Evolutionary conservation across 2,888 invertebrate species (phyloP).

Genomic region (Apomyelois bistriatella): DNA sequence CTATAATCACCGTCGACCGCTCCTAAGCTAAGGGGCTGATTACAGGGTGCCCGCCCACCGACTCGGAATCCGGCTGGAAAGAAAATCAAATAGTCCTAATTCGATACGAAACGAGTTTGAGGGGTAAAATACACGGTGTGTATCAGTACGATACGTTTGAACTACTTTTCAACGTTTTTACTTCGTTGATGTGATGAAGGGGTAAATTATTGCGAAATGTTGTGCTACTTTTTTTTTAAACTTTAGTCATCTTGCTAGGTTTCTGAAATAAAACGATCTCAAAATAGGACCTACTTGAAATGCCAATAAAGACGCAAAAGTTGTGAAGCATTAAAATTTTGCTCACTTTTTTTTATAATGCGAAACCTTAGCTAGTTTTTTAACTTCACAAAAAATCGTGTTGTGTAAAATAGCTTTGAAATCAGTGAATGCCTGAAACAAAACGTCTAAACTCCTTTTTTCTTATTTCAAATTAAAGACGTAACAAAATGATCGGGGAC

Average conservation of each 20-base stretch:
- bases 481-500: slow-evolving; percentile 28
- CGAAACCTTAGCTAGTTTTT: too few species aligned
- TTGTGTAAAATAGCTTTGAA: neutral
- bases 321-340: too few species aligned
- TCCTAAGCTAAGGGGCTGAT: slow-evolving; percentile 54
- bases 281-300: too few species aligned
- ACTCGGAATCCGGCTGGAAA: slow-evolving; percentile 44
- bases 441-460: slow-evolving; percentile 26
- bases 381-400: neutral
- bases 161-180: neutral
- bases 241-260: too few species aligned
- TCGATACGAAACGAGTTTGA: slow-evolving; percentile 33
- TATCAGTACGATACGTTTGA: neutral
- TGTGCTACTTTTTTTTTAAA: too few species aligned
- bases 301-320: too few species aligned
- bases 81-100: slow-evolving; percentile 41
- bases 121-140: neutral
- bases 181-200: too few species aligned
- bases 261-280: too few species aligned
- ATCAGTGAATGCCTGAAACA: slow-evolving; percentile 17
- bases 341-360: too few species aligned
- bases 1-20: slow-evolving; percentile 64
- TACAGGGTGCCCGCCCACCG: slow-evolving; percentile 73
- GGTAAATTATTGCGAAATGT: too few species aligned
- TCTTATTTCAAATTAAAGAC: slow-evolving; percentile 27